These are phyloP conservation scores for Eledona agricola DNA, from an alignment of 2,888 invertebrate species.

Conservation along the genomic window DNA sequence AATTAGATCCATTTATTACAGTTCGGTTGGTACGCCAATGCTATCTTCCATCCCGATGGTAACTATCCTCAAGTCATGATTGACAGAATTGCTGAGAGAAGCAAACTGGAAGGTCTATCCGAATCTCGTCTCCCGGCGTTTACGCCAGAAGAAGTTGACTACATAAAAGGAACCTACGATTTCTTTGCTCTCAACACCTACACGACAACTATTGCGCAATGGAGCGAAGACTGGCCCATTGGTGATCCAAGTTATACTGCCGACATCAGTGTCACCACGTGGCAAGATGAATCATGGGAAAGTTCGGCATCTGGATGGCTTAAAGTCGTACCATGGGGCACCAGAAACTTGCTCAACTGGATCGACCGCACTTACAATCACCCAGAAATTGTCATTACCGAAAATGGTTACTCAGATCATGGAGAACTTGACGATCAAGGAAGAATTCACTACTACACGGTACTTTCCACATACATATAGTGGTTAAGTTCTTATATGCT, in stretches of 20 bases:
- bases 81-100: slow-evolving; percentile 66
- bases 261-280: slow-evolving; percentile 34
- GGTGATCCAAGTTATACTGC: slow-evolving; percentile 16
- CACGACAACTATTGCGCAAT: slow-evolving; percentile 65
- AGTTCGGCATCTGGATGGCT: slow-evolving; percentile 33
- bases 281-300: slow-evolving; percentile 36
- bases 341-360: slow-evolving; percentile 65
- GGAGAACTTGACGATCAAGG: slow-evolving; percentile 64
- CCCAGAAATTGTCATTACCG: slow-evolving; percentile 66
- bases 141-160: slow-evolving; percentile 67
- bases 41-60: slow-evolving; percentile 63
- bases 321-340: slow-evolving; percentile 63
- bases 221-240: slow-evolving; percentile 30
- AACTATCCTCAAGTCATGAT: slow-evolving; percentile 75
- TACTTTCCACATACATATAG: slow-evolving; percentile 32
- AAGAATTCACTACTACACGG: slow-evolving; percentile 60
- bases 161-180: slow-evolving; percentile 72
- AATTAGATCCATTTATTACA: slow-evolving; percentile 45
- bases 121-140: slow-evolving; percentile 72
- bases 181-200: slow-evolving; percentile 83
- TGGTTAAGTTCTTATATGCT: background rate
- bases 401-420: slow-evolving; percentile 66
- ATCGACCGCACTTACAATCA: slow-evolving; percentile 57
- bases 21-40: slow-evolving; percentile 74
- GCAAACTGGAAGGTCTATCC: slow-evolving; percentile 59